Percentiles rank a stretch among this genome's conserved stretches.
These are phyloP conservation scores for Acanthoscelides obtectus DNA, from an alignment of 2,888 invertebrate genomes.

Conservation along the genomic window DNA sequence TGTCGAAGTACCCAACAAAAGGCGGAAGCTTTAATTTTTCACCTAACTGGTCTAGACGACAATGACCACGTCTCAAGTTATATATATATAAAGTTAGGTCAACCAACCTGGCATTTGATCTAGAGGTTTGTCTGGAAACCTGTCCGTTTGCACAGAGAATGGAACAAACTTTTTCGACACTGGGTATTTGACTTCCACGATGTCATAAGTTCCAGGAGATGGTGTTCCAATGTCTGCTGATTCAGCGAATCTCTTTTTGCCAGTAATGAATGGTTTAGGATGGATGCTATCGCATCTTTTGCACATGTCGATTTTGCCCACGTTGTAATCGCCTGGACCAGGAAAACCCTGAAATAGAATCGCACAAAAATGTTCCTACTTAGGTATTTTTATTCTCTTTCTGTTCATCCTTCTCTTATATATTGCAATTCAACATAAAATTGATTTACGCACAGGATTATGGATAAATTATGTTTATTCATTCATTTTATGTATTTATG, in stretches of 20 bases:
- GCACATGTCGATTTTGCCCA: constrained; percentile 10
- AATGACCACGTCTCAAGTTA: too few relatives aligned
- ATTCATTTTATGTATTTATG: too few relatives aligned
- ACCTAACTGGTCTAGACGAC: too few relatives aligned
- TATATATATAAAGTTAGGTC: too few relatives aligned
- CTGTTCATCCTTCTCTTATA: too few relatives aligned
- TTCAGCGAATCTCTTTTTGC: constrained; percentile 25
- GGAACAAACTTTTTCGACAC: constrained; percentile 23
- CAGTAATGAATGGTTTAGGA: constrained; percentile 30
- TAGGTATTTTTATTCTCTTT: too few relatives aligned
- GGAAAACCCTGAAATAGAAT: constrained; percentile 23
- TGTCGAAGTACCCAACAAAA: too few relatives aligned
- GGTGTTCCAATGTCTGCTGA: constrained; percentile 19
- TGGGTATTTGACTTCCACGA: constrained; percentile 8
- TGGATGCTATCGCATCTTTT: constrained; percentile 26
- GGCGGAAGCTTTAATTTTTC: too few relatives aligned
- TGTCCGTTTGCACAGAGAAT: constrained; percentile 16
- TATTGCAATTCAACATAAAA: too few relatives aligned
- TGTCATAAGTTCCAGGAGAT: constrained; percentile 28
- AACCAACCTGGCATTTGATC: background rate
- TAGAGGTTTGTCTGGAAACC: background rate
- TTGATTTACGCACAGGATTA: too few relatives aligned
- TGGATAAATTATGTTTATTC: too few relatives aligned
- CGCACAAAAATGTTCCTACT: too few relatives aligned
- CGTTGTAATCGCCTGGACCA: constrained; percentile 34